Evolutionary conservation across 2,113 vertebrate species (phyloP).

Genomic region (Pseudonaja textilis): DNA sequence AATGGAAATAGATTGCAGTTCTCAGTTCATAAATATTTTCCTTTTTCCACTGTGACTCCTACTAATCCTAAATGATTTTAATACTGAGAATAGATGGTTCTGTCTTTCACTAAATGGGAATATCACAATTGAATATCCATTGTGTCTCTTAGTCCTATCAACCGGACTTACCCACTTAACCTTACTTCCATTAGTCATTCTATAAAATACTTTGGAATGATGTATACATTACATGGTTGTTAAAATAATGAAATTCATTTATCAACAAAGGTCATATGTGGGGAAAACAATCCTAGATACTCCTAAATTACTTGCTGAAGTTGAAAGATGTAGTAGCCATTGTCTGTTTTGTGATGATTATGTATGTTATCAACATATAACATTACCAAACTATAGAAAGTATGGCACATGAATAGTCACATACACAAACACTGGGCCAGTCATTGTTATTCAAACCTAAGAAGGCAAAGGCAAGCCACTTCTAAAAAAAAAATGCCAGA

Average conservation of each 20-base stretch:
- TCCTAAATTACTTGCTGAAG: not conserved
- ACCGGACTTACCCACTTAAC: not conserved
- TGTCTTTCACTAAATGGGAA: constrained; percentile 11
- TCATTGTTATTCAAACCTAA: not conserved
- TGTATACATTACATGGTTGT: not conserved
- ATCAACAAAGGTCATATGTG: not conserved
- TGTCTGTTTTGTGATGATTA: constrained; percentile 13
- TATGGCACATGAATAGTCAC: not conserved
- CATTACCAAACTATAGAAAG: not conserved
- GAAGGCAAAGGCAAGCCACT: not conserved
- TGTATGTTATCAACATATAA: not conserved
- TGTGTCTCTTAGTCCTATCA: not conserved
- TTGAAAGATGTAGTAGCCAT: not conserved
- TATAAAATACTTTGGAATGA: constrained; percentile 13
- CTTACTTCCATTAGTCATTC: not conserved
- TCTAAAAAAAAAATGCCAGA: not conserved
- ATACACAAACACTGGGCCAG: not conserved
- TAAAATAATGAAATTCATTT: constrained; percentile 26
- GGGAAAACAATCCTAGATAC: not conserved
- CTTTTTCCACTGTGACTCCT: not conserved
- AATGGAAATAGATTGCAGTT: not conserved
- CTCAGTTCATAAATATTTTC: constrained; percentile 8
- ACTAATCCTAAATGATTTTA: constrained; percentile 11
- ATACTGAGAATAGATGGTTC: not conserved
- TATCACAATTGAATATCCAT: constrained; percentile 2